phyloP scores from a whole-genome alignment of 2,888 invertebrate species.

The Drosophila rellima region DNA sequence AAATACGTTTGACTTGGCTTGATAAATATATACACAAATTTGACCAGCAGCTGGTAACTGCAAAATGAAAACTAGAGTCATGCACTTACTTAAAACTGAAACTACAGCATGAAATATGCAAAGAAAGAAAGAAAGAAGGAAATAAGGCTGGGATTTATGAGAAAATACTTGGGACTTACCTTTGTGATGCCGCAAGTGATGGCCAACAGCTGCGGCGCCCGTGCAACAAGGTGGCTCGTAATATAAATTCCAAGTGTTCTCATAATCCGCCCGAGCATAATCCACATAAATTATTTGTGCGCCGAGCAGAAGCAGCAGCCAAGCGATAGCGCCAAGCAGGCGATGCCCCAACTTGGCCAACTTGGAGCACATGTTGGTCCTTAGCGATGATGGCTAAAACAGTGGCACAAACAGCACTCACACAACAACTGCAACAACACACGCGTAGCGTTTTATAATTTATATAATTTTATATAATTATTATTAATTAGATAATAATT shows the following conservation, averaged over 20 bases:
- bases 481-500: slow-evolving; percentile 2
- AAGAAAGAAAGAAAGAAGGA: background rate
- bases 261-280: slow-evolving; percentile 87
- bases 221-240: slow-evolving; percentile 92
- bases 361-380: slow-evolving; percentile 36
- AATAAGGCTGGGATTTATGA: background rate
- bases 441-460: background rate
- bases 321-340: slow-evolving; percentile 47
- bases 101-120: slow-evolving; percentile 44
- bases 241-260: slow-evolving; percentile 90
- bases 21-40: slow-evolving; percentile 32
- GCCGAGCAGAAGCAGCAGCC: slow-evolving; percentile 62
- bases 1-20: slow-evolving; percentile 26
- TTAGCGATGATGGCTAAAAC: slow-evolving; percentile 20
- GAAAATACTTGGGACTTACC: slow-evolving; percentile 86
- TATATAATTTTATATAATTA: no score
- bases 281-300: slow-evolving; percentile 84
- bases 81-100: slow-evolving; percentile 58
- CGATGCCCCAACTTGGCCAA: slow-evolving; percentile 42
- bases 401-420: slow-evolving; percentile 15
- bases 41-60: background rate
- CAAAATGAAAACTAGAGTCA: background rate
- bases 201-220: slow-evolving; percentile 87
- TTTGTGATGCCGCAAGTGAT: slow-evolving; percentile 91
- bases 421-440: slow-evolving; percentile 9